Conservation (phyloP, 2,113 vertebrate species). For the Gobio gobio region DNA sequence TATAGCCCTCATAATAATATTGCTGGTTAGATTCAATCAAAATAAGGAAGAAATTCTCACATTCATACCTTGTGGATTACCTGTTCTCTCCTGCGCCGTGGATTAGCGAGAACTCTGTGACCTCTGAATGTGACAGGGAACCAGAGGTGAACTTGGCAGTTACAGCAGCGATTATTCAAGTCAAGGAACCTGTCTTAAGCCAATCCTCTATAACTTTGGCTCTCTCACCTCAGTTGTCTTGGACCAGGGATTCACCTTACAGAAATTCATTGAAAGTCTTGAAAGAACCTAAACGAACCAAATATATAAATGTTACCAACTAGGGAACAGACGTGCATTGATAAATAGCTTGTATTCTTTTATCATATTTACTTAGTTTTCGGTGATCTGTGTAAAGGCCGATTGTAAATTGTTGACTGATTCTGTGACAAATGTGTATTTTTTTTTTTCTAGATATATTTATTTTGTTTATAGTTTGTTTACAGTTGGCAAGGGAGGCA, state of each 20-base stretch:
- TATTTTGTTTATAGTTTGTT: not conserved
- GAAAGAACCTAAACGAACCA: conserved; percentile 6
- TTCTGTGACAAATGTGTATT: too few relatives aligned
- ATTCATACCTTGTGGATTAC: not conserved
- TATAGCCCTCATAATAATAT: not conserved
- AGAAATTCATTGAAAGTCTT: not conserved
- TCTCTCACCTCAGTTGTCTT: not conserved
- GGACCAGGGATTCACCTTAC: not conserved
- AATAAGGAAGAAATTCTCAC: not conserved
- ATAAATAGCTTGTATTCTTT: not conserved
- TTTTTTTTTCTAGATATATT: too few relatives aligned
- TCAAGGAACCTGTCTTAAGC: not conserved
- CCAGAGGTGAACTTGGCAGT: not conserved
- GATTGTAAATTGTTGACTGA: too few relatives aligned
- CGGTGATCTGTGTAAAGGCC: not conserved
- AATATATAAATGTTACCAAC: not conserved
- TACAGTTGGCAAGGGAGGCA: not conserved
- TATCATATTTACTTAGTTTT: not conserved
- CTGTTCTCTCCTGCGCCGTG: not conserved
- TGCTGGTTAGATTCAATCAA: not conserved
- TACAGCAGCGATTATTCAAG: not conserved
- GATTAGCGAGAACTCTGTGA: not conserved
- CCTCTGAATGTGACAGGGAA: not conserved
- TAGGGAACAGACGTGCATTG: not conserved
- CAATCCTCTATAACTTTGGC: not conserved